Base-by-base conservation (phyloP, 2,888 invertebrate genomes). In the Drosophila melanosoma region DNA sequence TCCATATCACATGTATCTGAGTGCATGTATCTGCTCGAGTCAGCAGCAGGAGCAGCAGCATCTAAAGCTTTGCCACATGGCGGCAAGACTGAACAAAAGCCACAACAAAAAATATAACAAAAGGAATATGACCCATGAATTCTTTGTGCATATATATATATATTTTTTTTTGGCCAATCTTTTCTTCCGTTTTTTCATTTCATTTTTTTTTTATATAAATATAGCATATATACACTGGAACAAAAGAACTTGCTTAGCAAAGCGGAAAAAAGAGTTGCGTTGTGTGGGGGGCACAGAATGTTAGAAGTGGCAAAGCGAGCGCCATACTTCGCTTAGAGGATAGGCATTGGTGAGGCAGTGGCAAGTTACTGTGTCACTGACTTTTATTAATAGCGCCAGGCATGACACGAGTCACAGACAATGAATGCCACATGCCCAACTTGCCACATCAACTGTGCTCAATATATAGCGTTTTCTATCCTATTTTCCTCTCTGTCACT, bases 311-410 rank as follows among this genome's bases (percentile, higher is more conserved):
- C 66, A 64, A 84, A 78, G 72, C 83, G 79, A 67, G 78, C 74
- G 59, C 64, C 71, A 59, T 40, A 45, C 60, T 42, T 36, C 36
- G n/a, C 52, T 51, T 51, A 57, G 49, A 59, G 56, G 36, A 53
- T 23, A 45, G 57, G 56, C 62, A 73, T 75, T 26, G 73, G 42
- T n/a, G 15, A 32, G 29, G 64, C 57, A 57, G 76, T 77, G 70
- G 72, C 85, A 81, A 89, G 89, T 89, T 89, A 89, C 85, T 87
- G 85, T 89, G 87, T 82, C 89, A 89, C 68, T 89, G 87, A 87
- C 85, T 83, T 89, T 89, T 89, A 86, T 86, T 86, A 88, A 86
- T 86, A 86, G 86, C 83, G 71, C 59, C 79, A 82, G 86, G 87
- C 88, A 86, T 83, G 82, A 81, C 79, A 74, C 78, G 75, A 86